Base-by-base conservation (phyloP, 2,113 vertebrate species). In the Eubucco bourcierii region DNA sequence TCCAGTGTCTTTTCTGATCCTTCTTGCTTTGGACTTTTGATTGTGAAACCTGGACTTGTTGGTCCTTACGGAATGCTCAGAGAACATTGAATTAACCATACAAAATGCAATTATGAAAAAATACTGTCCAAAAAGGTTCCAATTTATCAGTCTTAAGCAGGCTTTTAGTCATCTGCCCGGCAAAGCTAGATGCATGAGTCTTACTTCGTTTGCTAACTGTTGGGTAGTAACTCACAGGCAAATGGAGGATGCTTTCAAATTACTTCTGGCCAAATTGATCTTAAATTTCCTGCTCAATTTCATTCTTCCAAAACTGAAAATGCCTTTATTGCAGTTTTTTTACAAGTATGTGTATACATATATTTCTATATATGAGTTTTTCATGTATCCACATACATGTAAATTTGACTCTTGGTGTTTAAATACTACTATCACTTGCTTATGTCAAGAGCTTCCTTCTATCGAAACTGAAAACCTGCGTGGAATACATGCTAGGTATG, bases 331-430 rank as follows among this genome's bases (percentile, higher is more conserved):
- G 29, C 21, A n/a, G 4, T 1, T 83, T 80, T 88, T 73, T 87
- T 53, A 60, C 64, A 79, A 50, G 65, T 29, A 10, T 0, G 0
- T 8, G 1, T 31, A 0, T 71, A 0, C 70, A 8, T 67, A 6
- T 12, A 50, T 25, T 25, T 6, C 13, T 44, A 7, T 44, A 7
- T 33, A 2, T 21, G 19, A 56, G 55, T 34, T 52, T 52, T 52
- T 52, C 23, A 7, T 56, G 4, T 25, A 27, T 70, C 16, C 63
- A 56, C 50, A 81, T 64, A 75, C 47, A 8, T 9, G 44, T 68
- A 39, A 64, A 50, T 68, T 82, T 82, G 11, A 27, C 13, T 66
- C 27, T 53, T 72, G 33, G 7, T 73, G 55, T 80, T 84, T 82
- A 80, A 82, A 33, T 76, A 12, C 9, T 88, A 12, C 25, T 58